Conservation (phyloP, 2,797 vertebrate species). For the Garrulus glandarius region DNA sequence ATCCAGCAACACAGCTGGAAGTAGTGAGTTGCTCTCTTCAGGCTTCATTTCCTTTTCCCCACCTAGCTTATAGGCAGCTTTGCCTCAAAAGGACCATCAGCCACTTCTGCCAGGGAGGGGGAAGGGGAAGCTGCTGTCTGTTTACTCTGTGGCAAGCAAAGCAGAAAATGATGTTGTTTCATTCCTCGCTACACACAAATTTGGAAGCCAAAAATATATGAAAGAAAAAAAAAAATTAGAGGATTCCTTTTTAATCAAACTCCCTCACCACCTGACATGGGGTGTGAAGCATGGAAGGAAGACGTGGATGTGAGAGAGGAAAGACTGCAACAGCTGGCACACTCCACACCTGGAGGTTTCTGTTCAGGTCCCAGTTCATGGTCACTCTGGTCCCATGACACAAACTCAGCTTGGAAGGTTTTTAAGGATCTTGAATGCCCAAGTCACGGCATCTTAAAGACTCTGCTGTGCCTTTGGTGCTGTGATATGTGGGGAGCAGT, state of each 20-base stretch:
- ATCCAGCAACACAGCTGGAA: not conserved
- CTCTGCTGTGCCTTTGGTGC: not conserved
- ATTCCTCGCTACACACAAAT: constrained; percentile 35
- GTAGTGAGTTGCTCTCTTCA: not conserved
- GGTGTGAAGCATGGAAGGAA: not conserved
- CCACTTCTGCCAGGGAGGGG: not conserved
- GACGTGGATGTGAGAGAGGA: not conserved
- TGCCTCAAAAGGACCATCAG: not conserved
- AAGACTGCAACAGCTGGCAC: not conserved
- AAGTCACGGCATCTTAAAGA: not conserved
- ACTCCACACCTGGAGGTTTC: not conserved
- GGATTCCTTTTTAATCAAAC: constrained; percentile 13
- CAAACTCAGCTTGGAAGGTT: not conserved
- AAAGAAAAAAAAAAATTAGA: not conserved
- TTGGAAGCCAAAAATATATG: not conserved
- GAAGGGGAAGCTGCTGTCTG: not conserved
- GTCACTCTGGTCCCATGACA: not conserved
- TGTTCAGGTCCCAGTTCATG: not conserved
- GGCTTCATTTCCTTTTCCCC: not conserved
- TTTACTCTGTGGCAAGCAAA: constrained; percentile 59
- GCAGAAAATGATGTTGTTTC: constrained; percentile 58
- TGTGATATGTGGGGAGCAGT: not conserved
- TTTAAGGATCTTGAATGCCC: not conserved
- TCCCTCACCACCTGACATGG: not conserved
- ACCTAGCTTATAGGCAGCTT: not conserved